phyloP scores from a whole-genome alignment of 2,888 invertebrate genomes.

The Icerya purchasi region DNA sequence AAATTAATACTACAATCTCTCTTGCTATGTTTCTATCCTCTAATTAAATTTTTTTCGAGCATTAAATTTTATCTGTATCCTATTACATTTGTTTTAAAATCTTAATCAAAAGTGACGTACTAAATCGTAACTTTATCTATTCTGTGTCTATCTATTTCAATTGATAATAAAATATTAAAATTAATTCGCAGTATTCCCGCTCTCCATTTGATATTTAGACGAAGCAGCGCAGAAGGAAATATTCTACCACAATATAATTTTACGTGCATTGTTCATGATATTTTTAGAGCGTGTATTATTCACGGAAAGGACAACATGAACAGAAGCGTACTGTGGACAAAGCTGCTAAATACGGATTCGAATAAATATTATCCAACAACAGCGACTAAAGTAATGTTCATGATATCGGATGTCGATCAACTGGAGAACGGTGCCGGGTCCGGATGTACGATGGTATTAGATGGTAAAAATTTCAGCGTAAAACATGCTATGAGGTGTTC shows the following conservation, averaged over 20 bases:
- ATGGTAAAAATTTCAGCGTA: conserved; percentile 17
- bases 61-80: too few species aligned
- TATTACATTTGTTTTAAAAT: too few species aligned
- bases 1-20: too few species aligned
- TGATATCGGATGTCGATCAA: conserved; percentile 19
- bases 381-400: conserved; percentile 18
- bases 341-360: conserved; percentile 16
- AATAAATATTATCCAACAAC: conserved; percentile 17
- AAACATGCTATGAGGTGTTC: conserved; percentile 13
- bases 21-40: too few species aligned
- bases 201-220: neutral
- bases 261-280: too few species aligned
- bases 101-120: too few species aligned
- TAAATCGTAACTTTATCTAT: too few species aligned
- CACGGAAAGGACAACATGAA: conserved; percentile 10
- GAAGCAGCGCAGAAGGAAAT: too few species aligned
- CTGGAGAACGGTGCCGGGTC: conserved; percentile 18
- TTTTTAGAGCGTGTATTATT: conserved; percentile 8
- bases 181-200: neutral
- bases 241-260: too few species aligned
- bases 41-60: too few species aligned
- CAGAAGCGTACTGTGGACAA: conserved; percentile 13
- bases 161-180: neutral
- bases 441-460: conserved; percentile 19
- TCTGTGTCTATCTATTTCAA: neutral